phyloP scores from a whole-genome alignment of 1,140 invertebrate species.

The Mizuhopecten yessoensis region DNA sequence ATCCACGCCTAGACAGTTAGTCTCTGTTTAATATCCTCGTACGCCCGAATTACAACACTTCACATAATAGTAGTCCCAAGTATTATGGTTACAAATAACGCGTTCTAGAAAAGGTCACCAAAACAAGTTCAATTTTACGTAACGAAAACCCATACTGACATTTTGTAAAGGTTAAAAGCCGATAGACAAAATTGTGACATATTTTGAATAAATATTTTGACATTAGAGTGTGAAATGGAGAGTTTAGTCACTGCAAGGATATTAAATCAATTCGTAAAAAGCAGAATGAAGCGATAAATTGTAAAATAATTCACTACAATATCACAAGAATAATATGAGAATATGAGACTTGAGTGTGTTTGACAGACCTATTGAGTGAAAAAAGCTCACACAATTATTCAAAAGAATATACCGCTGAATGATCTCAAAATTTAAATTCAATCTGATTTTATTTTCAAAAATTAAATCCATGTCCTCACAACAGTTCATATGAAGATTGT shows the following conservation, averaged over 20 bases:
- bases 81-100: neutral
- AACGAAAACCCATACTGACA: neutral
- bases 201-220: conserved; percentile 29
- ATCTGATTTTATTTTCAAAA: too few relatives aligned
- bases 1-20: neutral
- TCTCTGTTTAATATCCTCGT: neutral
- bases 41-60: neutral
- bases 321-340: neutral
- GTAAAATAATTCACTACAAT: neutral
- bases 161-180: conserved; percentile 1
- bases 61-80: neutral
- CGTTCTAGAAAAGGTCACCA: neutral
- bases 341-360: neutral
- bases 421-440: too few relatives aligned
- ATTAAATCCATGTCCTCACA: too few relatives aligned
- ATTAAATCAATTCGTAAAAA: neutral
- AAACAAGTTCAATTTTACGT: neutral
- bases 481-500: too few relatives aligned
- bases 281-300: neutral
- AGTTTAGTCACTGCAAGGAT: neutral
- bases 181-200: neutral
- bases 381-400: too few relatives aligned
- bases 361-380: neutral
- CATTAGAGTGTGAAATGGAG: neutral
- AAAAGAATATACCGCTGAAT: too few relatives aligned